Percentiles rank a stretch among this genome's conserved stretches.
phyloP scores from a whole-genome alignment of 1,140 invertebrate genomes.

The Helicoverpa zea region DNA sequence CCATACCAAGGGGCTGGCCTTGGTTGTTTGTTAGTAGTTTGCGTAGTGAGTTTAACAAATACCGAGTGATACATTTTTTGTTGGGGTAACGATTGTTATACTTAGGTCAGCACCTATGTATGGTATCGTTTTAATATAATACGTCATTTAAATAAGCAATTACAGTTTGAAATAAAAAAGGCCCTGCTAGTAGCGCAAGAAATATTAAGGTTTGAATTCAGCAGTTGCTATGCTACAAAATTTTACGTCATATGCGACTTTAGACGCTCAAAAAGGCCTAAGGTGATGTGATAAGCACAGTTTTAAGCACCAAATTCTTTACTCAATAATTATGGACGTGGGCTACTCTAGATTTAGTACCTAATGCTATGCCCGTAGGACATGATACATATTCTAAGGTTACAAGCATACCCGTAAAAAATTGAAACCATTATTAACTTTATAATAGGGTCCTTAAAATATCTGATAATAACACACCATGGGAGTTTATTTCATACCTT shows the following conservation, averaged over 20 bases:
- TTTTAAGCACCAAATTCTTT: background rate
- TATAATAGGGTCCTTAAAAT: conserved; percentile 50
- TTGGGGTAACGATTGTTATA: conserved; percentile 8
- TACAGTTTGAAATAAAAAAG: too few relatives aligned
- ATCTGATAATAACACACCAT: conserved; percentile 53
- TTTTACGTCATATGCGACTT: background rate
- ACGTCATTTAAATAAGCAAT: too few relatives aligned
- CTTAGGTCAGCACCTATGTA: background rate
- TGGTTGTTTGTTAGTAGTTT: conserved; percentile 52
- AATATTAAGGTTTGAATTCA: background rate
- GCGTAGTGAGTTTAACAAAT: conserved; percentile 51
- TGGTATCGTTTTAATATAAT: too few relatives aligned
- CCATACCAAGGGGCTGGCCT: conserved; percentile 39
- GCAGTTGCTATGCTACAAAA: background rate
- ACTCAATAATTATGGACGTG: conserved; percentile 22
- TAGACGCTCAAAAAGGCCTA: background rate
- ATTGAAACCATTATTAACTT: conserved; percentile 51
- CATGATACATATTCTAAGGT: conserved; percentile 20
- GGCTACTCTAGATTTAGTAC: conserved; percentile 2
- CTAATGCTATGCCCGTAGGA: conserved; percentile 35
- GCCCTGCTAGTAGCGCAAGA: too few relatives aligned
- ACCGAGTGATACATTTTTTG: conserved; percentile 38
- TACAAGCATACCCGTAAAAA: conserved; percentile 17
- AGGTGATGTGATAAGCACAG: background rate
- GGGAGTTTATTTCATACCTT: conserved; percentile 44